Conservation (phyloP, 2,888 invertebrate genomes). For the Bruchidius siliquastri region DNA sequence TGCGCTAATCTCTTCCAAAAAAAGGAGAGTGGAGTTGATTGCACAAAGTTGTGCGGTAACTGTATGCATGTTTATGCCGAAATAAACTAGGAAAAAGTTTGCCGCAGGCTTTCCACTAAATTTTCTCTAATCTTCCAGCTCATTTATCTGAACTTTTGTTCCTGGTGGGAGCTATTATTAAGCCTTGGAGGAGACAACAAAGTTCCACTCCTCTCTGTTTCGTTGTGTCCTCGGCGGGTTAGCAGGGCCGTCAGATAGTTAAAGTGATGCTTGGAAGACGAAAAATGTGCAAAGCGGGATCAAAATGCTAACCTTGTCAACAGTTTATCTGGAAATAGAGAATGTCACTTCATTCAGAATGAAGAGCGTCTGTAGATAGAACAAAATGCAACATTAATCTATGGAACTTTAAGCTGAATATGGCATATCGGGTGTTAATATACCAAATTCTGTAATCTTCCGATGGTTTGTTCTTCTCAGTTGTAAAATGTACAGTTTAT, state of each 20-base stretch:
- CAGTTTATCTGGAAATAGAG: not conserved
- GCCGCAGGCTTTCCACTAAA: not conserved
- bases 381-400: no score
- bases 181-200: not conserved
- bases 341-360: not conserved
- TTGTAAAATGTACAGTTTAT: no score
- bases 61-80: not conserved
- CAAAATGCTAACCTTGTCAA: not conserved
- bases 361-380: not conserved
- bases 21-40: not conserved
- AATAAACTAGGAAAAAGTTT: not conserved
- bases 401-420: no score
- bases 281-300: not conserved
- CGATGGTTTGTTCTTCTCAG: no score
- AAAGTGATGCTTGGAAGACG: not conserved
- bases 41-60: not conserved
- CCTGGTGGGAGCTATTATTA: constrained; percentile 5
- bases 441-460: no score
- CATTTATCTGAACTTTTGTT: constrained; percentile 22
- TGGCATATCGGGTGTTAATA: no score
- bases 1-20: not conserved
- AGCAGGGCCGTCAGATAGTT: not conserved
- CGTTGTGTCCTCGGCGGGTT: not conserved
- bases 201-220: not conserved
- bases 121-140: constrained; percentile 23